These are phyloP conservation scores for Scelioninae gen. 1 DNA, from an alignment of 2,888 invertebrate species.

Conservation along the genomic window DNA sequence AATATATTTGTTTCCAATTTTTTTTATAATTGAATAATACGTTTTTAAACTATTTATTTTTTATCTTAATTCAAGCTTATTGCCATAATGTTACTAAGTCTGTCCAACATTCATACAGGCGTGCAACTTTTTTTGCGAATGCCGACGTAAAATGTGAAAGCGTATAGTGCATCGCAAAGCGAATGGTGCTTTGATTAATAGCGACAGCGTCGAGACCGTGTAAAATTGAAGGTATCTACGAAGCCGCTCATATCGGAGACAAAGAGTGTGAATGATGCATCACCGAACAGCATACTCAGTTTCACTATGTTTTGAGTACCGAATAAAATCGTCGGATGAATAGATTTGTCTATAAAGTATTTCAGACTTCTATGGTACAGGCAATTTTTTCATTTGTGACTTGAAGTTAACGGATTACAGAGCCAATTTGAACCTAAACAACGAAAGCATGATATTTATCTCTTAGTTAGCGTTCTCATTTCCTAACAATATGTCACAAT, in stretches of 20 bases:
- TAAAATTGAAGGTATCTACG: constrained; percentile 57
- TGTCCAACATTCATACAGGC: constrained; percentile 30
- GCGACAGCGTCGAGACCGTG: constrained; percentile 63
- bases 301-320: constrained; percentile 34
- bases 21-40: neutral
- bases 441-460: constrained; percentile 2
- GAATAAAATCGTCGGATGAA: constrained; percentile 29
- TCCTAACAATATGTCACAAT: neutral
- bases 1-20: neutral
- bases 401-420: constrained; percentile 17
- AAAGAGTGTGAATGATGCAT: constrained; percentile 60
- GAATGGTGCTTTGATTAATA: constrained; percentile 65
- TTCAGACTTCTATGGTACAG: constrained; percentile 7
- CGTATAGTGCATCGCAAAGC: constrained; percentile 65
- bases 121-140: constrained; percentile 46
- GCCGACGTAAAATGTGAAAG: constrained; percentile 57
- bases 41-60: constrained; percentile 16
- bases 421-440: neutral
- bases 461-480: neutral
- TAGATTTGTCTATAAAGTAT: constrained; percentile 42
- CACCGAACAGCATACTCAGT: constrained; percentile 35
- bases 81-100: constrained; percentile 44
- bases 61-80: constrained; percentile 15
- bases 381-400: constrained; percentile 1
- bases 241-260: constrained; percentile 53